Base-by-base conservation (phyloP, 2,113 vertebrate genomes). In the Zapornia atra region DNA sequence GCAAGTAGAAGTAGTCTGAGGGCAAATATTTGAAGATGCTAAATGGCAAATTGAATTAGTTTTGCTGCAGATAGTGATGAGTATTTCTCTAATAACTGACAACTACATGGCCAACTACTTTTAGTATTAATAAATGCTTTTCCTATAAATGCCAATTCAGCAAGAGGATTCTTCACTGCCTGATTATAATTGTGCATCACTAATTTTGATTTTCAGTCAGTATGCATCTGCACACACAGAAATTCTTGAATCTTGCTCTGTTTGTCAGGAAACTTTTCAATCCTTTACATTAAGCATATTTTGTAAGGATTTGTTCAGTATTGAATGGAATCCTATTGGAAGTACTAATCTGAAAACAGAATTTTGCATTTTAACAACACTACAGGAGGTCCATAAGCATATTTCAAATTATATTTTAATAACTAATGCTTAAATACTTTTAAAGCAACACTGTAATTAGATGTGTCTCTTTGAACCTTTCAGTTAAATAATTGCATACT, bases 371-470 rank as follows among this genome's bases (percentile, higher is more conserved):
- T 92, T 60, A 93, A 51, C 48, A 79, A 40, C 50, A 29, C 69
- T 80, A 72, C 92, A 92, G 89, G 92, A 88, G 57, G 87, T 80
- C 82, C 59, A 70, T 92, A 94, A 93, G 61, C 70, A 46, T 83
- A 68, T 96, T 95, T 96, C 69, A 95, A 95, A 96, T 87, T 34
- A 63, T 88, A 70, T 92, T 95, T 95, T 95, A 95, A 80, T 94
- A 95, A 90, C n/a, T 34, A 17, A 83, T 85, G n/a, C 83, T 92
- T 96, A 92, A 94, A 82, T 81, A 94, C 94, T 88, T 95, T 77
- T 95, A 94, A 92, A 94, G 80, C 46, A 94, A 82, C 53, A 46
- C 75, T 66, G 40, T 91, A 95, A 96, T 97, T 91, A 94, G 75
- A 94, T 70, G 64, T 78, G 86, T 91, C 59, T 91, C 89, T 92